Evolutionary conservation across 1,140 invertebrate species (phyloP).

Genomic region (Diachasmimorpha longicaudata): DNA sequence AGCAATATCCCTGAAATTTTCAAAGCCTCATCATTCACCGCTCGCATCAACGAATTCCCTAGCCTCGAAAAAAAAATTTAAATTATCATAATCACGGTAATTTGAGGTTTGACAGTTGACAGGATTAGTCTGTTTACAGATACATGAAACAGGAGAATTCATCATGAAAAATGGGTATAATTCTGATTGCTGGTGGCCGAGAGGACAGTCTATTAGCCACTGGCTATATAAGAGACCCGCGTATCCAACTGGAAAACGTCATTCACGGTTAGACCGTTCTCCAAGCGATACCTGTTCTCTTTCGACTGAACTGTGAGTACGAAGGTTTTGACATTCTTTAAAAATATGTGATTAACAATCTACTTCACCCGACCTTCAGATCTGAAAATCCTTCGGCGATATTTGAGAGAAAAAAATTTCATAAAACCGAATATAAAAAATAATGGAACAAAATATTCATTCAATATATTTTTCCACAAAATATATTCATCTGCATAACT

Average conservation of each 20-base stretch:
- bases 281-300: not conserved
- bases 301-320: conserved; percentile 3
- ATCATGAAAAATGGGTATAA: not conserved
- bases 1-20: not conserved
- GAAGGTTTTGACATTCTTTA: not conserved
- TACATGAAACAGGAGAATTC: not conserved
- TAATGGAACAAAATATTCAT: too few relatives aligned
- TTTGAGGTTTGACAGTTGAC: conserved; percentile 13
- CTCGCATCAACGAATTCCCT: not conserved
- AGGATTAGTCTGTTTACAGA: not conserved
- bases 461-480: too few relatives aligned
- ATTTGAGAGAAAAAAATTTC: too few relatives aligned
- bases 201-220: not conserved
- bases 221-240: conserved; percentile 14
- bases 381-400: not conserved
- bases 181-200: not conserved
- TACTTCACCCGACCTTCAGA: not conserved
- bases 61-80: not conserved
- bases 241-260: not conserved
- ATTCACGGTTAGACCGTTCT: conserved; percentile 22
- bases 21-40: too few relatives aligned
- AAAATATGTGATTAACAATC: not conserved
- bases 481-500: too few relatives aligned
- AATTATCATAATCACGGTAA: not conserved
- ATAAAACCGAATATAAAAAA: too few relatives aligned